These are phyloP conservation scores for Zygaena filipendulae DNA, from an alignment of 2,888 invertebrate species.

Conservation along the genomic window DNA sequence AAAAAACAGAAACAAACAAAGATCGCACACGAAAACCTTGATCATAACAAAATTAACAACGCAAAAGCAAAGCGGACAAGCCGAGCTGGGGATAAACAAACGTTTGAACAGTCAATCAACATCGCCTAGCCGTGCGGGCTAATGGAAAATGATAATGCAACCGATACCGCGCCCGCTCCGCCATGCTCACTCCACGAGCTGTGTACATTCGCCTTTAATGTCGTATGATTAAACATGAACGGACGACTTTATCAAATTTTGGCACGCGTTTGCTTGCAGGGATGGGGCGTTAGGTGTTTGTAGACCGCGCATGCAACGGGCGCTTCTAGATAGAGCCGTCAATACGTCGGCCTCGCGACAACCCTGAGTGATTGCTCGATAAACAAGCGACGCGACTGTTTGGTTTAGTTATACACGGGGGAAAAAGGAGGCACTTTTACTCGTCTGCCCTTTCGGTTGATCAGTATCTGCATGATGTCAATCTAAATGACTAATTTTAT, in stretches of 20 bases:
- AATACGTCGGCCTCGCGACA: conserved; percentile 43
- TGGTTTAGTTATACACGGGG: too few species aligned
- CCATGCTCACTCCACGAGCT: conserved; percentile 31
- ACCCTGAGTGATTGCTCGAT: conserved; percentile 54
- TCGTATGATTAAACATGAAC: conserved; percentile 63
- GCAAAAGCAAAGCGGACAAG: conserved; percentile 21
- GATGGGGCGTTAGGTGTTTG: conserved; percentile 51
- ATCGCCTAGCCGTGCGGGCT: conserved; percentile 22
- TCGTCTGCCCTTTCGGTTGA: too few species aligned
- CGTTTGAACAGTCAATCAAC: conserved; percentile 29
- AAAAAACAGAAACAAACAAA: too few species aligned
- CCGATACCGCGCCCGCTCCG: conserved; percentile 35
- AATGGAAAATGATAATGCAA: conserved; percentile 54
- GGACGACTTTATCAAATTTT: conserved; percentile 62
- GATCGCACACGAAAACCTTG: too few species aligned
- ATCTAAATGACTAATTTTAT: too few species aligned
- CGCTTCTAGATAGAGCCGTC: conserved; percentile 54
- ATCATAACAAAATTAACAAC: too few species aligned
- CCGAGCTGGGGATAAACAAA: conserved; percentile 23
- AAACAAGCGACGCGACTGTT: conserved; percentile 40
- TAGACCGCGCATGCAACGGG: conserved; percentile 47
- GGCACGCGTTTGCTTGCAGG: conserved; percentile 56
- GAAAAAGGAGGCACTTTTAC: too few species aligned
- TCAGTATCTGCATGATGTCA: too few species aligned
- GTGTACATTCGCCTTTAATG: conserved; percentile 48